Base-by-base conservation (phyloP, 2,113 vertebrate genomes). In the Pungitius pungitius region DNA sequence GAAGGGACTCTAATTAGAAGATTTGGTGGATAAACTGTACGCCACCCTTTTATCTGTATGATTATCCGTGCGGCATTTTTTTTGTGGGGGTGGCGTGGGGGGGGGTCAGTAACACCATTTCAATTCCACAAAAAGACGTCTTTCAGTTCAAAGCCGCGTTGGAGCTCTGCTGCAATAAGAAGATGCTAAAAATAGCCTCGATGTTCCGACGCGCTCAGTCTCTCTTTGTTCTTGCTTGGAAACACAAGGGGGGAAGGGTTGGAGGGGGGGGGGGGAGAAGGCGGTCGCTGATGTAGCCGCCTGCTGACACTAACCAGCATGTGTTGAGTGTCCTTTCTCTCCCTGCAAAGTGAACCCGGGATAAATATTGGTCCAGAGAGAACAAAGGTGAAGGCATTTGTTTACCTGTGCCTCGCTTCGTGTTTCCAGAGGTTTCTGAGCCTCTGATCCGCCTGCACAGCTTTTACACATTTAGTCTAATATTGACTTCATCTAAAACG, bases 401-500 rank as follows among this genome's bases (percentile, higher is more conserved):
- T 10, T 63, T 59, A 27, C 40, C 37, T 35, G 37, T 39, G 37
- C 24, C n/a, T 71, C 61, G 10, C 11, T 2, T 58, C 58, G 69
- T 78, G 54, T 79, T 73, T 80, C 54, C 42, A 17, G 27, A 65
- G 68, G 52, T 82, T 86, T 80, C 47, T 72, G n/a, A 72, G 67
- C 80, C 57, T 61, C 64, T 85, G 69, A 70, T 77, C 81, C 71
- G 61, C 40, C n/a, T 55, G 73, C 27, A 69, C 65, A 69, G 67
- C 59, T n/a, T 82, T 39, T 43, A 56, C 73, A 66, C 65, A 85
- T 84, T 77, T 77, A 73, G 78, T 82, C 80, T 58, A 84, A 86
- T 89, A 91, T 85, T 90, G 88, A 90, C 86, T 88, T 83, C 77
- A 87, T 90, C 86, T 84, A 76, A 82, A 87, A 87, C 80, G 84